Percentiles rank a stretch among this genome's conserved stretches.
These are phyloP conservation scores for Mixornis gularis DNA, from an alignment of 2,113 vertebrate genomes.

Conservation along the genomic window DNA sequence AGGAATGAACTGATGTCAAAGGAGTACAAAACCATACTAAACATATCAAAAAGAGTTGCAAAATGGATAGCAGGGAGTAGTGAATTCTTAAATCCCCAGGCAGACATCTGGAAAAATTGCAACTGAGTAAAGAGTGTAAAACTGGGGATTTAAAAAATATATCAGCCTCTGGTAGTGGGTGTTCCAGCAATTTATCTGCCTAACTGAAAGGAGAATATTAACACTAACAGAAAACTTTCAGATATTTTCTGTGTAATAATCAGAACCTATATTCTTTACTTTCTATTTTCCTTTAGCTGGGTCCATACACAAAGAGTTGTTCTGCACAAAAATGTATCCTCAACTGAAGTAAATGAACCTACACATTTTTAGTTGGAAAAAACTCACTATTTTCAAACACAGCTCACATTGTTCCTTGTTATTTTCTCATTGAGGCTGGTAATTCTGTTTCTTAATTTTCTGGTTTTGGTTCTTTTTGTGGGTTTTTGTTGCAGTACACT, in stretches of 20 bases:
- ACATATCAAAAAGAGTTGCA: neutral
- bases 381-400: neutral
- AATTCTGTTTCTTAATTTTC: neutral
- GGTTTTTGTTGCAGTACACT: neutral
- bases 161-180: neutral
- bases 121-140: neutral
- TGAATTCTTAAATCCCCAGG: neutral
- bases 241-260: neutral
- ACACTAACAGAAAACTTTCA: neutral
- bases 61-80: neutral
- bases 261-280: neutral
- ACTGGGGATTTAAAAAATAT: neutral
- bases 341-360: neutral
- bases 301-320: neutral
- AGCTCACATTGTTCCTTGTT: neutral
- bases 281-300: neutral
- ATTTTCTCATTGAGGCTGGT: neutral
- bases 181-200: neutral
- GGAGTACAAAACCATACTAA: neutral
- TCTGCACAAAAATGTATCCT: neutral
- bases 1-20: constrained; percentile 19
- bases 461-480: neutral
- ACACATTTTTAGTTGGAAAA: neutral
- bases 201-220: neutral
- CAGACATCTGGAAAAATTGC: neutral